Conservation (phyloP, 2,113 vertebrate species). For the Hepsetus odoe region DNA sequence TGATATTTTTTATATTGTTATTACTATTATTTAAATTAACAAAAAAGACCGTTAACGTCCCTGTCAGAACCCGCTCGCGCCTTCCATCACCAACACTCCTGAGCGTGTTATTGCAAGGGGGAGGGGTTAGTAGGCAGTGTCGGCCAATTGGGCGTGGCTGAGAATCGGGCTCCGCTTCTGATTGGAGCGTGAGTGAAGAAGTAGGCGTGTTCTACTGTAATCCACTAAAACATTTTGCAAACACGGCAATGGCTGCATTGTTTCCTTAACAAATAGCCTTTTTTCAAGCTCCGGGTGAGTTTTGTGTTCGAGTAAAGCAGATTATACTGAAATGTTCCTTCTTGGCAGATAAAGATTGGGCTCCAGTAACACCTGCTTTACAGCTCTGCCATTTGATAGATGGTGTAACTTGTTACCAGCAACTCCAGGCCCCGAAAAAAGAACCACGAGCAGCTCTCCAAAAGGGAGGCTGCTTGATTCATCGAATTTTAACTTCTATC, state of each 20-base stretch:
- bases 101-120: slow-evolving; percentile 22
- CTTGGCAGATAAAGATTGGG: neutral
- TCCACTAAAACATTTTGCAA: neutral
- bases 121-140: neutral
- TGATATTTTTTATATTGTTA: neutral
- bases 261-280: neutral
- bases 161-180: slow-evolving; percentile 32
- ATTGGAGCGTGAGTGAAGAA: slow-evolving; percentile 35
- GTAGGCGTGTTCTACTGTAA: slow-evolving; percentile 53
- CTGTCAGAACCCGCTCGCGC: neutral
- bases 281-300: neutral
- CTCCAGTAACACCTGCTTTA: neutral
- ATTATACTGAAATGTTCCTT: neutral
- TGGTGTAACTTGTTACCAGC: neutral
- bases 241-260: slow-evolving; percentile 5
- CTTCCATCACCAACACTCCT: slow-evolving; percentile 33
- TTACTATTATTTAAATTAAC: too few species aligned
- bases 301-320: neutral
- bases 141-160: slow-evolving; percentile 12
- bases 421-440: neutral
- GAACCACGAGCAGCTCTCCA: neutral
- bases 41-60: neutral
- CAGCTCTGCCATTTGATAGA: neutral
- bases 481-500: too few species aligned
- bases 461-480: neutral